Evolutionary conservation across 2,797 vertebrate species (phyloP), one percentile per base, ranked within the genome.

Genomic region (Aphelocoma californica): DNA sequence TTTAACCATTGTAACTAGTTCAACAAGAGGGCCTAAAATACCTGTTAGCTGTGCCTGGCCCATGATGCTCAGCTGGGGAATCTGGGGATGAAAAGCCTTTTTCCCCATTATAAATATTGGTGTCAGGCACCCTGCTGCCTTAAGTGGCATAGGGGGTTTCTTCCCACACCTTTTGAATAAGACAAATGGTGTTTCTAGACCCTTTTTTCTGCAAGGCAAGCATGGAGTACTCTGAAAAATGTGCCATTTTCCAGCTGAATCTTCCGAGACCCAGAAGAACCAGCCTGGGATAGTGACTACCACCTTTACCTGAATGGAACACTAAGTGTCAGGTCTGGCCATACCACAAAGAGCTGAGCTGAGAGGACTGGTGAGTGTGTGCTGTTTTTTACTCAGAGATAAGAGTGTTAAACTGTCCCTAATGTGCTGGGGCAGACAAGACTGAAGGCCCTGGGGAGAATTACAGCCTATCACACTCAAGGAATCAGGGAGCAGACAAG

Each of bases 221-320:
- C 7, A 36, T 2, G 13, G 24, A 81, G 8, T 29, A 38, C 24
- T 86, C 45, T 64, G 51, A 48, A 73, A 72, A 74, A 44, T 0
- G 0, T 56, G 5, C 12, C 2, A 0, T 44, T 79, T 23, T 67
- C 5, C 32, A 5, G 2, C 38, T 62, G 31, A 31, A 53, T n/a
- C 70, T 92, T 32, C 36, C 65, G 65, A 36, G 7, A 78, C 16
- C 7, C 48, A 66, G 53, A 81, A 74, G 19, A 45, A 67, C 6
- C 54, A 64, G 47, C 40, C 40, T 53, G 28, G n/a, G 14, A 32
- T 1, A 2, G 20, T 47, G 45, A 40, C 29, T 53, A 3, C 8
- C 24, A 18, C 34, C 18, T 36, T 74, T 15, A 44, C 12, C 15
- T 62, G 50, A 32, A 53, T 8, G 31, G 58, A 24, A 8, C 20